These are phyloP conservation scores for Hipposideros larvatus DNA, from an alignment of 2,797 vertebrate species.

Conservation along the genomic window DNA sequence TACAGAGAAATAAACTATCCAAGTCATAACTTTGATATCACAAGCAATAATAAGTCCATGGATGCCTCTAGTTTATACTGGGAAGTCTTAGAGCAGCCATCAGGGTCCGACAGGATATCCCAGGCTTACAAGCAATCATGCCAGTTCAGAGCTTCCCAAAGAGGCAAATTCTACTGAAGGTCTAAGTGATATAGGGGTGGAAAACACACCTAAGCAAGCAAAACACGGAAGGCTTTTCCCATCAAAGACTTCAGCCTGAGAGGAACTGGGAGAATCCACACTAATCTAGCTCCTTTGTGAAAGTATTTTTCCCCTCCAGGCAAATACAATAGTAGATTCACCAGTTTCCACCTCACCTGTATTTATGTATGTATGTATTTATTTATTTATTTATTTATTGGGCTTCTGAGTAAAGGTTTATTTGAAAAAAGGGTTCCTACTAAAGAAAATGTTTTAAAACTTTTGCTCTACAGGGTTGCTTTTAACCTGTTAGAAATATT, in stretches of 20 bases:
- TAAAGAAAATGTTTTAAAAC: background rate
- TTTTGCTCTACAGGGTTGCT: conserved; percentile 10
- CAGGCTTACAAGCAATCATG: background rate
- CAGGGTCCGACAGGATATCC: background rate
- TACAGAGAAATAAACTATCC: background rate
- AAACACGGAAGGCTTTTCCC: background rate
- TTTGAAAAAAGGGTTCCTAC: background rate
- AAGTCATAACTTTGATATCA: background rate
- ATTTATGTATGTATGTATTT: background rate
- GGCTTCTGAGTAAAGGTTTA: conserved; percentile 5
- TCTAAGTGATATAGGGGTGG: background rate
- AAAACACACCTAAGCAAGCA: background rate
- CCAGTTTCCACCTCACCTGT: background rate
- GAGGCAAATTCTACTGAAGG: background rate
- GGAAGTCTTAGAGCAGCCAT: background rate
- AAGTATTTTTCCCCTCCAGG: background rate
- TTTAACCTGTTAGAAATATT: conserved; percentile 46
- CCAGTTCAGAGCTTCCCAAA: background rate
- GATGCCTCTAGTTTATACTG: background rate
- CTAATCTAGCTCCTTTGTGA: background rate
- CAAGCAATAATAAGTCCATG: background rate
- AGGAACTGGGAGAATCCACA: background rate
- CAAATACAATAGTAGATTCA: background rate
- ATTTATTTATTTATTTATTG: background rate
- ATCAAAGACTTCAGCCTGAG: background rate